Base-by-base conservation (phyloP, 2,888 invertebrate species). In the Timema cristinae region DNA sequence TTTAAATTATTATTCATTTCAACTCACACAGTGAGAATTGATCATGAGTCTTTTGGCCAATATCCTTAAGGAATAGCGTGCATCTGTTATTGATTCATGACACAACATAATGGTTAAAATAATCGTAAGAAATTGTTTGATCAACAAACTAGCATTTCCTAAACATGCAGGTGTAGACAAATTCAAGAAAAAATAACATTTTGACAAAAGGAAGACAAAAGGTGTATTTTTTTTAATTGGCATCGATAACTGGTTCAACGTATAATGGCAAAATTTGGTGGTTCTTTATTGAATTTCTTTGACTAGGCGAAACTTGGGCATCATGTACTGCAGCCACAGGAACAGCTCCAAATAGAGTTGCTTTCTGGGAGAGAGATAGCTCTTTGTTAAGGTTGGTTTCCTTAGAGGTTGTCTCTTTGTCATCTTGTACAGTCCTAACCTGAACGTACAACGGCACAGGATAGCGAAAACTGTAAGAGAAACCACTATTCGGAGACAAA, bases 401-500 rank as follows among this genome's bases (percentile, higher is more conserved):
- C 5, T n/a, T 50, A 47, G 50, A 67, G 8, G 16, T 67, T 13
- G 7, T 48, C 6, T 68, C 56, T 48, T 50, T 54, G 13, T 47
- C 70, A 54, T 67, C 71, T 6, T 67, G 52, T 32, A 68, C 67
- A 6, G 71, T 67, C 51, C 50, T 67, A 11, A 71, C 71, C 9
- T 71, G 67, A 0, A 71, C 67, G 50, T 59, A 61, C 67, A 83
- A 82, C 48, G 83, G 88, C n/a, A 87, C 89, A 49, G 89, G 89
- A 81, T 91, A 90, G 77, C 87, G 86, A 81, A 88, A 89, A 77
- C 85, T 88, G 81, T 91, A 91, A 85, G 88, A 91, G 85, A 91
- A 91, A 69, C 91, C 91, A 13, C 50, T 16, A 5, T 61, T 50
- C 9, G n/a, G 47, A 8, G 50, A 50, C 10, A 8, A 7, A 7